Evolutionary conservation across 2,888 invertebrate species (phyloP).

Genomic region (Erpobdella octoculata): DNA sequence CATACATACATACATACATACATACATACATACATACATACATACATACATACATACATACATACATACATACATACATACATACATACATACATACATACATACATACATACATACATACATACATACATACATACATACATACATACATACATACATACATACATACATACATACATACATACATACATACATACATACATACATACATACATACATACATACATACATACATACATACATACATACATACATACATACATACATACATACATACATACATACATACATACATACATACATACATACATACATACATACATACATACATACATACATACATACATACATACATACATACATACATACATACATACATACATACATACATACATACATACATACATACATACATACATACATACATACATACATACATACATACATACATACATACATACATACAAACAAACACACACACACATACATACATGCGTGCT

Average conservation of each 20-base stretch:
- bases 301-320: slow-evolving; percentile 3
- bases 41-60: no score
- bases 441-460: slow-evolving; percentile 10
- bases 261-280: slow-evolving; percentile 20
- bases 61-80: background rate
- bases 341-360: slow-evolving; percentile 25
- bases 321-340: slow-evolving; percentile 28
- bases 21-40: no score
- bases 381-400: slow-evolving; percentile 30
- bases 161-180: slow-evolving; percentile 27
- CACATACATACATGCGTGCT: slow-evolving; percentile 10
- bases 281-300: background rate
- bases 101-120: slow-evolving; percentile 23
- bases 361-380: slow-evolving; percentile 25
- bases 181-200: slow-evolving; percentile 27
- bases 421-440: slow-evolving; percentile 8
- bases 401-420: slow-evolving; percentile 29
- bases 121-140: slow-evolving; percentile 25
- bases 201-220: slow-evolving; percentile 25
- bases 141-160: slow-evolving; percentile 30
- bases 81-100: background rate
- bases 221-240: background rate
- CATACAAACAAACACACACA: no score
- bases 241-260: slow-evolving; percentile 26
- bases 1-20: no score